phyloP scores from a whole-genome alignment of 2,888 invertebrate genomes.

The Heliothis peltigera region DNA sequence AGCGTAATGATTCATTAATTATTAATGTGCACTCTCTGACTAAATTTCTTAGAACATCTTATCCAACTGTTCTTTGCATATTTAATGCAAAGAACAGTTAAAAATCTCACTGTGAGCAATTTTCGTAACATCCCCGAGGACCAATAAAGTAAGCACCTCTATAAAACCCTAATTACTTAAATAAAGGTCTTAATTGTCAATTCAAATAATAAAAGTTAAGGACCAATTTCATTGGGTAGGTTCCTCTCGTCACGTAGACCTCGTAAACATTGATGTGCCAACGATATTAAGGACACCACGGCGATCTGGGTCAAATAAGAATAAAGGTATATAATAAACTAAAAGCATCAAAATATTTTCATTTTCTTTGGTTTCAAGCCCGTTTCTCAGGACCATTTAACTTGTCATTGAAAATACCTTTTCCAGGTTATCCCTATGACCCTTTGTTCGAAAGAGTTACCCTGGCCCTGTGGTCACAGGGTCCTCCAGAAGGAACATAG shows the following conservation, averaged over 20 bases:
- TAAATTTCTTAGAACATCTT: too few relatives aligned
- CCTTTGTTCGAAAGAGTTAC: too few relatives aligned
- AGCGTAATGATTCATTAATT: too few relatives aligned
- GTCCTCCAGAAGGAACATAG: too few relatives aligned
- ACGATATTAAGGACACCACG: slow-evolving; percentile 5
- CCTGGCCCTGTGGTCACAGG: too few relatives aligned
- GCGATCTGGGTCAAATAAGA: not conserved
- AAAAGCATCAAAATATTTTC: too few relatives aligned
- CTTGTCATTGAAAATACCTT: not conserved
- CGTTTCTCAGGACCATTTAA: not conserved
- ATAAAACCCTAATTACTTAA: slow-evolving; percentile 42
- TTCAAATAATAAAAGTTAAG: slow-evolving; percentile 35
- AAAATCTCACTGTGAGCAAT: not conserved
- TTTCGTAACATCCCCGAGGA: slow-evolving; percentile 13
- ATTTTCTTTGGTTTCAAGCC: not conserved
- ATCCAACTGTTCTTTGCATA: too few relatives aligned
- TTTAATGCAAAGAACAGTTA: not conserved
- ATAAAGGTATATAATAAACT: not conserved
- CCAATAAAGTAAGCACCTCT: slow-evolving; percentile 25
- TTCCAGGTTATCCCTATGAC: too few relatives aligned
- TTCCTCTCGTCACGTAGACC: slow-evolving; percentile 22
- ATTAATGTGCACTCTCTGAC: too few relatives aligned
- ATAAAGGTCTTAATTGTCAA: slow-evolving; percentile 47
- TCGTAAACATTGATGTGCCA: slow-evolving; percentile 11
- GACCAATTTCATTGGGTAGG: slow-evolving; percentile 27